Percentiles rank a stretch among this genome's conserved stretches.
Conservation (phyloP, 1,140 invertebrate genomes). For the Solenopsis fugax region DNA sequence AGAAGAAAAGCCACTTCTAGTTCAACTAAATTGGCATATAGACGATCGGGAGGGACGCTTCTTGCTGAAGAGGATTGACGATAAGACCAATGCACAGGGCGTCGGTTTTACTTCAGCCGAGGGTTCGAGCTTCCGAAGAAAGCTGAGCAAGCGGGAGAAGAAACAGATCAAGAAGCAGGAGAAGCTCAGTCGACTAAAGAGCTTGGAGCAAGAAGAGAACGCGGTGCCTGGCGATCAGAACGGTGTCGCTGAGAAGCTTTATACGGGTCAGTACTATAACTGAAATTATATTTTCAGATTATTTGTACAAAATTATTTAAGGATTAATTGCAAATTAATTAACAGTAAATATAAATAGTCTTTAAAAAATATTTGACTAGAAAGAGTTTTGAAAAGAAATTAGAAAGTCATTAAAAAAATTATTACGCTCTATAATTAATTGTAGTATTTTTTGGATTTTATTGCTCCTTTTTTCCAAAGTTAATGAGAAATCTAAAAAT, state of each 20-base stretch:
- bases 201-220: constrained; percentile 89
- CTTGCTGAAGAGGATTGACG: constrained; percentile 95
- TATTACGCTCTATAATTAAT: not conserved
- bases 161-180: constrained; percentile 99
- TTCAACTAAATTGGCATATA: constrained; percentile 99
- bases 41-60: constrained; percentile 99
- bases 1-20: constrained; percentile 97
- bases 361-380: not conserved
- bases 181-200: constrained; percentile 94
- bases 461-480: not conserved
- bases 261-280: constrained; percentile 89
- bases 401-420: not conserved
- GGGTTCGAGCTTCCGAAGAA: constrained; percentile 92
- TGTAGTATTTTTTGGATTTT: not conserved
- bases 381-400: not conserved
- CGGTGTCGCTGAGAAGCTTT: constrained; percentile 96
- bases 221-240: constrained; percentile 92
- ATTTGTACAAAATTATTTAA: constrained; percentile 22
- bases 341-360: not conserved
- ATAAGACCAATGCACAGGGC: constrained; percentile 89
- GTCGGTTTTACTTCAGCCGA: constrained; percentile 88
- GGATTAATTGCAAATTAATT: not conserved
- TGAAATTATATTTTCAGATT: constrained; percentile 13
- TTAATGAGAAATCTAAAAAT: constrained; percentile 4
- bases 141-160: constrained; percentile 99